Conservation (phyloP, 2,797 vertebrate genomes). For the Crax fasciolata region DNA sequence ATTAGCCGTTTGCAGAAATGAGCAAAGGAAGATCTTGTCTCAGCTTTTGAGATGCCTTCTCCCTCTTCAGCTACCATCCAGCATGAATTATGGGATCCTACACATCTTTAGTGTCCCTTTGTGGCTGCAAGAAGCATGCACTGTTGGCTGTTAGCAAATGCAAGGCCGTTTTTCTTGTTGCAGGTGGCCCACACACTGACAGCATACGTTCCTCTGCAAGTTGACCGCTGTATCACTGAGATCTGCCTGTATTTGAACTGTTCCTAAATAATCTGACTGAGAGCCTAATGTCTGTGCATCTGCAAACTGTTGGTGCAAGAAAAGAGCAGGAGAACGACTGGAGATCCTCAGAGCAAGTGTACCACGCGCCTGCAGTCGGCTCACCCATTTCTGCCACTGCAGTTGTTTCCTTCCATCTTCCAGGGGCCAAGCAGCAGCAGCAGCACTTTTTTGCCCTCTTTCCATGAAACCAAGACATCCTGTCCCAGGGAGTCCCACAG, state of each 20-base stretch:
- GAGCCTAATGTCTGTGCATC: background rate
- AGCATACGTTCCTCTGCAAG: background rate
- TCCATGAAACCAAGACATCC: background rate
- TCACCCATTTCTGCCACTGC: background rate
- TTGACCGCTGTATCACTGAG: background rate
- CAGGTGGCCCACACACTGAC: slow-evolving; percentile 44
- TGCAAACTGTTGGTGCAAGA: background rate
- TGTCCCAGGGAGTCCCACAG: background rate
- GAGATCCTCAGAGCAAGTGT: background rate
- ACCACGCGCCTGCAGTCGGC: background rate
- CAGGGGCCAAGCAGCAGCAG: background rate
- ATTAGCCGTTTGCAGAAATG: background rate
- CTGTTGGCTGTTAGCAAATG: background rate
- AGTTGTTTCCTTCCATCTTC: background rate
- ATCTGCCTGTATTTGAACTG: background rate
- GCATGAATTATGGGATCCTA: background rate
- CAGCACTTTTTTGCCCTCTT: background rate
- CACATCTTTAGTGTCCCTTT: background rate
- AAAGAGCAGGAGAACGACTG: background rate
- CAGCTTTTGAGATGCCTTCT: background rate
- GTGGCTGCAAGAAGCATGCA: background rate
- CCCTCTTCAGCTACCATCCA: background rate
- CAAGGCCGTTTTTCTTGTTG: background rate
- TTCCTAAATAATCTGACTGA: background rate
- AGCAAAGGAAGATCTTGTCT: background rate